These are phyloP conservation scores for Potamarius usumacintae DNA, from an alignment of 2,113 vertebrate species.

Conservation along the genomic window DNA sequence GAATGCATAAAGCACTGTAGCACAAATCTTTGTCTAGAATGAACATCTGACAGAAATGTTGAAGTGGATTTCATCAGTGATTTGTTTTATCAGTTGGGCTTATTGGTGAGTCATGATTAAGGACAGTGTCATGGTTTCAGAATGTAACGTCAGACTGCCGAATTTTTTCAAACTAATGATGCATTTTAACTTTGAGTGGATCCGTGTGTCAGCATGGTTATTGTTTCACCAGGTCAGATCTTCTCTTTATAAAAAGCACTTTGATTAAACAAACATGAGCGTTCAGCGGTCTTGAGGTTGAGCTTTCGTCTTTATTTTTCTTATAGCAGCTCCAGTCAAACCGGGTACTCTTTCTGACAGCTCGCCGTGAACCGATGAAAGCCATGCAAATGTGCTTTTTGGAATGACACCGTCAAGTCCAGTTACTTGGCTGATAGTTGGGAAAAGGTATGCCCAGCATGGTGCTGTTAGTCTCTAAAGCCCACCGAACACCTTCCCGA, in stretches of 20 bases:
- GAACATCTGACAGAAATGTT: background rate
- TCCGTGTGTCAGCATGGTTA: slow-evolving; percentile 59
- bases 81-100: background rate
- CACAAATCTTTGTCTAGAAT: slow-evolving; percentile 32
- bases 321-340: slow-evolving; percentile 61
- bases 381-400: slow-evolving; percentile 75
- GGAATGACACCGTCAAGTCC: slow-evolving; percentile 62
- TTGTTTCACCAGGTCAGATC: slow-evolving; percentile 68
- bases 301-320: slow-evolving; percentile 40
- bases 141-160: background rate
- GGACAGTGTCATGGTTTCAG: background rate
- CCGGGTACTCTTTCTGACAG: slow-evolving; percentile 65
- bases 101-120: background rate
- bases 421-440: slow-evolving; percentile 25
- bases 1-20: slow-evolving; percentile 62
- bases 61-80: background rate
- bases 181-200: slow-evolving; percentile 39
- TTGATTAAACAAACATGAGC: slow-evolving; percentile 77
- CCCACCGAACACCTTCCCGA: no score
- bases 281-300: slow-evolving; percentile 67
- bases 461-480: slow-evolving; percentile 22
- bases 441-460: slow-evolving; percentile 3
- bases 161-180: slow-evolving; percentile 14
- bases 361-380: slow-evolving; percentile 72
- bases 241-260: slow-evolving; percentile 49